Evolutionary conservation across 1,140 invertebrate genomes (phyloP), one percentile per base, ranked within the genome.

Genomic region (Diprion similis): DNA sequence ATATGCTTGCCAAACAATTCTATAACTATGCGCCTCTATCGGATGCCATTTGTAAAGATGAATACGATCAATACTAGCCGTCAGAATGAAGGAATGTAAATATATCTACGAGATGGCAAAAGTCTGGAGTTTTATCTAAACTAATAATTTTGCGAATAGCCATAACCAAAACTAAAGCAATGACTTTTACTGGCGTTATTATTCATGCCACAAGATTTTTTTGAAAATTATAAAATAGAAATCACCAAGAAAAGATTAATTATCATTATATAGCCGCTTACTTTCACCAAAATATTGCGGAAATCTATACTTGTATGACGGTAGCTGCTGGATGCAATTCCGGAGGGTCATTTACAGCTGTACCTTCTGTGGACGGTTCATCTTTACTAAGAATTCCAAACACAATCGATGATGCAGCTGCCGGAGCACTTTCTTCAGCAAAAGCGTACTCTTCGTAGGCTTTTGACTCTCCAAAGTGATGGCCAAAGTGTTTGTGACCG

Each of bases 381-480:
- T 59, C 51, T 17, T 59, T 59, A 11, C 51, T 13, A 6, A 59
- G 6, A 59, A 59, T 59, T 17, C 51, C 51, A 9, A 15, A 59
- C 6, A 59, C 9, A 59, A 13, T 59, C 6, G 13, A 66, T 65
- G 2, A 10, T 9, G 73, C 11, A 6, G 59, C 19, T 18, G 76
- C 45, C 10, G 77, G 48, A 10, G 73, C 75, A n/a, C 66, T 78
- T 11, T 78, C 80, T 18, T 80, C 81, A 0, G 85, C 81, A 18
- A 84, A 82, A 8, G 76, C 74, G 65, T 80, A 86, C 37, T 85
- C 83, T 64, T 84, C 84, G 47, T 80, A 79, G 13, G 74, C 76
- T 68, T 83, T 78, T 0, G 82, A 80, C 0, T 78, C 82, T 0
- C 72, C 81, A 15, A 85, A 86, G 4, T 78, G 75, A 67, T 83